Conservation (phyloP, 2,888 invertebrate species). For the Yponomeuta malinellus region DNA sequence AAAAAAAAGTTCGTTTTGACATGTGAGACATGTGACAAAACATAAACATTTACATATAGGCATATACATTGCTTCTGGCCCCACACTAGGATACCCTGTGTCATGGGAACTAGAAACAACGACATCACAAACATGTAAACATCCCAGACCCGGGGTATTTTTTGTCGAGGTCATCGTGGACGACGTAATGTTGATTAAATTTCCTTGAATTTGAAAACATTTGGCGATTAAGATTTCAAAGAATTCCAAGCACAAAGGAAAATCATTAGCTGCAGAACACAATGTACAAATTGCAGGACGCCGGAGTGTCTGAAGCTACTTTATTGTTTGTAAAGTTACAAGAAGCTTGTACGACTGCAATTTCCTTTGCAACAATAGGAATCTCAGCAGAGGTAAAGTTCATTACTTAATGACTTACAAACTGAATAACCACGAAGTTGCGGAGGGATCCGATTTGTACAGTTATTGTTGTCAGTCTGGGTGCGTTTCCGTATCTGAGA, state of each 20-base stretch:
- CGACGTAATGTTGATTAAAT: background rate
- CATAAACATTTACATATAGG: too few relatives aligned
- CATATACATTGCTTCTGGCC: too few relatives aligned
- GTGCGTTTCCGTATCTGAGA: too few relatives aligned
- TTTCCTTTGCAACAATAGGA: background rate
- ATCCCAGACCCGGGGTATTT: too few relatives aligned
- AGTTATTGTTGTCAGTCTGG: too few relatives aligned
- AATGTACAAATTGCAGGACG: background rate
- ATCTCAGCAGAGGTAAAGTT: conserved; percentile 9
- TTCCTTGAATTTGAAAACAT: background rate
- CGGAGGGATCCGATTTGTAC: background rate
- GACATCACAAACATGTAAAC: too few relatives aligned
- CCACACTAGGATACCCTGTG: too few relatives aligned
- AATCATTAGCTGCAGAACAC: background rate
- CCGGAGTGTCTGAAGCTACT: background rate
- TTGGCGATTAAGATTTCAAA: background rate
- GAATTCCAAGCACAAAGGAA: background rate
- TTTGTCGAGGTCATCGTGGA: too few relatives aligned
- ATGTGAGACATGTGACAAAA: too few relatives aligned
- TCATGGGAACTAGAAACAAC: too few relatives aligned
- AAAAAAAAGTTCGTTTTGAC: too few relatives aligned
- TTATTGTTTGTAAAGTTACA: background rate
- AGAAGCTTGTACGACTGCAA: background rate
- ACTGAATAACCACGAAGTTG: background rate
- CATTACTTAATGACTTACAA: background rate